These are phyloP conservation scores for Apogon hyalosoma DNA, from an alignment of 2,797 vertebrate species.

Conservation along the genomic window DNA sequence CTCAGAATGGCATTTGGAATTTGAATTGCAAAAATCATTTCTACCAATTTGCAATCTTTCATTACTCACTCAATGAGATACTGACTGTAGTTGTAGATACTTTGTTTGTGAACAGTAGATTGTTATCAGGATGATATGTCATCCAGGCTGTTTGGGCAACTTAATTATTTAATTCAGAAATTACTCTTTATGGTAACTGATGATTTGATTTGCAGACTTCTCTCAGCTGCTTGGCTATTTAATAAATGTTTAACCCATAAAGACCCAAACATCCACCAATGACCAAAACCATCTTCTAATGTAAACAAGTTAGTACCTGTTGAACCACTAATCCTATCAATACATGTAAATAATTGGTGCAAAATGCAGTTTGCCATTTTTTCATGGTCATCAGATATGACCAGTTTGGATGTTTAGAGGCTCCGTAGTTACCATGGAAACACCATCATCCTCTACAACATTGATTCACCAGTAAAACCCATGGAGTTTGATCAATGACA, in stretches of 20 bases:
- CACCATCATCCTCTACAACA: too few species aligned
- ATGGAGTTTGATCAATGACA: too few species aligned
- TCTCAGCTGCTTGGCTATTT: conserved; percentile 15
- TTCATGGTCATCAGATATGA: too few species aligned
- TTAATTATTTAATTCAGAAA: conserved; percentile 31
- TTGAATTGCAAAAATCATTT: conserved; percentile 55
- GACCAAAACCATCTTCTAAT: too few species aligned
- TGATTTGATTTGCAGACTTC: conserved; percentile 10
- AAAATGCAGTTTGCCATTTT: too few species aligned
- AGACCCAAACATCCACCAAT: too few species aligned
- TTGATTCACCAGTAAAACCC: too few species aligned
- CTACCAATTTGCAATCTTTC: conserved; percentile 33
- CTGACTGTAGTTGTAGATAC: conserved; percentile 29
- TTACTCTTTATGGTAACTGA: conserved; percentile 7
- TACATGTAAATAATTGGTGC: too few species aligned
- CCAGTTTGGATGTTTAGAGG: too few species aligned
- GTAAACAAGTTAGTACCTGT: too few species aligned
- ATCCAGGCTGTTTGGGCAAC: conserved; percentile 18
- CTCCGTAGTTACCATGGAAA: too few species aligned
- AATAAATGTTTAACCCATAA: conserved; percentile 5
- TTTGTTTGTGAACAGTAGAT: conserved; percentile 22
- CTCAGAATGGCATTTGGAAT: conserved; percentile 55
- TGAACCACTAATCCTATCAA: too few species aligned
- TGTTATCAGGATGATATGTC: conserved; percentile 23
- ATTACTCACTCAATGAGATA: conserved; percentile 25